A percentile compares a stretch with the other conserved stretches of the same genome.
phyloP scores from a whole-genome alignment of 2,797 vertebrate species.

The Pyrocephalus nanus region DNA sequence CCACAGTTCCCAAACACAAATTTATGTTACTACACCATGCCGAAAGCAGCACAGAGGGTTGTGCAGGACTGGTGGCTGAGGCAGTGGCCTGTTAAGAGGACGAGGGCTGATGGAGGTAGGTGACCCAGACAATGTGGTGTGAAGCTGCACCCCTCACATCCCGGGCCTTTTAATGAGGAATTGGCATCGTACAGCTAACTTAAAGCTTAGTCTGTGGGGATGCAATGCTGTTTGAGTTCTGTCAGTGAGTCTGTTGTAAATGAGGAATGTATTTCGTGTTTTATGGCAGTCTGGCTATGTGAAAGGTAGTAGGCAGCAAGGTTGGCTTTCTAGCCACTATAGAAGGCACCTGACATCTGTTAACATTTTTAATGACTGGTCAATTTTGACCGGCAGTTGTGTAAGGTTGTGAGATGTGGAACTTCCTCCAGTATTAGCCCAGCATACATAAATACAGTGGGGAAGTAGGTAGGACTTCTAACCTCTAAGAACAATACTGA shows the following conservation, averaged over 20 bases:
- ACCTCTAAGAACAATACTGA: neutral
- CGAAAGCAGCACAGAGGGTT: neutral
- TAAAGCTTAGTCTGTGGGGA: neutral
- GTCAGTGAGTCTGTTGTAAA: neutral
- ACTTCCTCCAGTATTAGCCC: neutral
- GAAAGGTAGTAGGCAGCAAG: neutral
- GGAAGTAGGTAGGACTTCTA: neutral
- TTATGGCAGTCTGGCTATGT: neutral
- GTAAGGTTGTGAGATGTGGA: neutral
- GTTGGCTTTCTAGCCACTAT: no score
- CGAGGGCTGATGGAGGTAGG: neutral
- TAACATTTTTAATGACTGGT: neutral
- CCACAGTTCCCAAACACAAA: neutral
- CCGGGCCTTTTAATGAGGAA: neutral
- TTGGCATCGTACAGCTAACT: fast-evolving
- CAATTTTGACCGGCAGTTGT: neutral
- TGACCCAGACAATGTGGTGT: neutral
- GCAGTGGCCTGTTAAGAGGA: neutral
- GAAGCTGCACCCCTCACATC: neutral
- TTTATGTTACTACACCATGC: fast-evolving
- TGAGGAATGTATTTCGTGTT: neutral
- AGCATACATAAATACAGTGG: neutral
- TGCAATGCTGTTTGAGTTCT: neutral
- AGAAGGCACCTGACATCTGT: neutral
- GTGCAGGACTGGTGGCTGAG: neutral